Evolutionary conservation across 2,113 vertebrate genomes (phyloP).

Genomic region (Leptobrachium leishanense): DNA sequence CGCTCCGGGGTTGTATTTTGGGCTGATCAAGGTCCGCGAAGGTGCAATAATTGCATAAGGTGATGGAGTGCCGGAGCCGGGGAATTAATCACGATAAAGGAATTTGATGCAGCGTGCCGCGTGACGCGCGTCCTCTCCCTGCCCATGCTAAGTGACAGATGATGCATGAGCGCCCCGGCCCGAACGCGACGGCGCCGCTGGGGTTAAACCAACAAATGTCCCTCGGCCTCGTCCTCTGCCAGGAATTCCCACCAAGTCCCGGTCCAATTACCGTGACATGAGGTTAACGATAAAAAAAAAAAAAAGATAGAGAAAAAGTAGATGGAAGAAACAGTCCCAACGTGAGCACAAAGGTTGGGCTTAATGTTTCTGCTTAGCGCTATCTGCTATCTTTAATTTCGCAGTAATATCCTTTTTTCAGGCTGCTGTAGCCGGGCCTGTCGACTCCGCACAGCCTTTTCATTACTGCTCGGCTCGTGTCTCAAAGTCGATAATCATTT

Average conservation of each 20-base stretch:
- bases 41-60: slow-evolving; percentile 8
- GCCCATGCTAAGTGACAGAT: no score
- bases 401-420: slow-evolving; percentile 46
- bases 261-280: slow-evolving; percentile 41
- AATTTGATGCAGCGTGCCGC: no score
- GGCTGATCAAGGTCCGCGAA: background rate
- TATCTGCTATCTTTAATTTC: slow-evolving; percentile 51
- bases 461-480: slow-evolving; percentile 45
- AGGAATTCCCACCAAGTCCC: slow-evolving; percentile 29
- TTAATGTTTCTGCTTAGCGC: slow-evolving; percentile 38
- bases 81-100: no score
- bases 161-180: background rate
- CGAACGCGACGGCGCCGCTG: background rate
- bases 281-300: slow-evolving; percentile 36
- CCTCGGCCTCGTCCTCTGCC: background rate
- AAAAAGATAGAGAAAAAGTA: background rate
- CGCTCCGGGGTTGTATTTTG: background rate
- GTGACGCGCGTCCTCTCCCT: no score
- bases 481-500: slow-evolving; percentile 49
- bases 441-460: slow-evolving; percentile 32
- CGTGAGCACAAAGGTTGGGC: slow-evolving; percentile 33
- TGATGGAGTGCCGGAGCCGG: background rate
- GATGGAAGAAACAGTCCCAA: slow-evolving; percentile 20
- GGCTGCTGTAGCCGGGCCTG: slow-evolving; percentile 20
- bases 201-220: slow-evolving; percentile 7